Base-by-base conservation (phyloP, 1,140 invertebrate species). In the Diprion similis region DNA sequence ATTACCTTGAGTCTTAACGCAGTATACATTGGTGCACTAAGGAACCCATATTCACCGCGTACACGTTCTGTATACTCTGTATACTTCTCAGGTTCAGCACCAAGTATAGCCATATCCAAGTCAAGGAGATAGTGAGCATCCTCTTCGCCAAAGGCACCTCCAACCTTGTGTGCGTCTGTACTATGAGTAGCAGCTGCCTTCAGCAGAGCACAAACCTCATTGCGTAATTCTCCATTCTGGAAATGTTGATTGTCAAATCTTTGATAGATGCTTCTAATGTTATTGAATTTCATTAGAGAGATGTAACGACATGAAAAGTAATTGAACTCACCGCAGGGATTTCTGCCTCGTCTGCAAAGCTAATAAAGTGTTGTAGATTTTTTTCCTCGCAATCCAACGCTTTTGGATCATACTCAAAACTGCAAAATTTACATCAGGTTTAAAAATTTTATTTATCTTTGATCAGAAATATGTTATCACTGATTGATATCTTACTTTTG, bases 71-170 rank as follows among this genome's bases (percentile, higher is more conserved):
- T 85, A 77, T 91, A 91, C 47, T 88, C 86, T 37, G 84, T 79
- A 79, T 92, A 92, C 70, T 83, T 84, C 75, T 89, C 86, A 45
- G 87, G 77, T 4, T 84, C 76, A 46, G 87, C 83, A 4, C 90
- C 91, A 59, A 92, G 81, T 71, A 90, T 83, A 46, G 88, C 89
- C 88, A 92, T 91, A 78, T 92, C 91, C 74, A 92, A 85, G 80
- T 92, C 91, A 68, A 92, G 80, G 66, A 92, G 89, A 81, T 90
- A 92, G 81, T 92, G 91, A 75, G 85, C 84, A 81, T 92, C 91
- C 68, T 91, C 90, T 68, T 79, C 80, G n/a, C 91, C 91, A 78
- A 82, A 91, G 24, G 81, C 83, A 69, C 89, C 90, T 24, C 86
- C 87, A 17, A 87, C 86, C 81, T 90, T 90, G 79, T 92, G 90